Base-by-base conservation (phyloP, 2,113 vertebrate species). In the Steatornis caripensis region DNA sequence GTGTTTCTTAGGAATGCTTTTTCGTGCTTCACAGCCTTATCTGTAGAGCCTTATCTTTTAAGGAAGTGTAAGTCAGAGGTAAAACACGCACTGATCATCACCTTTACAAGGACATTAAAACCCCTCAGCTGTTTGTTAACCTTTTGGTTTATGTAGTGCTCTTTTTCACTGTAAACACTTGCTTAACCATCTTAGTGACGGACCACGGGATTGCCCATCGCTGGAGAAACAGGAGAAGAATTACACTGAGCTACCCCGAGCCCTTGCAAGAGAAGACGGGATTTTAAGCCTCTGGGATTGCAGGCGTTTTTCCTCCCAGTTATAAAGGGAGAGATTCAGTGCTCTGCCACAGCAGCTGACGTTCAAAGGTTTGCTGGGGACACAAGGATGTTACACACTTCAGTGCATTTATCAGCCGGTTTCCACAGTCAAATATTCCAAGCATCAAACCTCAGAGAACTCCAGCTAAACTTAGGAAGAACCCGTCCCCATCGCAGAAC, bases 121-220 rank as follows among this genome's bases (percentile, higher is more conserved):
- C 65, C 84, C 93, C 13, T 46, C 13, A 71, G 94, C 89, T 81
- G 15, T 91, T 93, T 91, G 89, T 91, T 89, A 95, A 83, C 91
- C 77, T 87, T 90, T 93, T 34, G 8, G 12, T 37, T 86, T 64
- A 64, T 43, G 1, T 12, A 6, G 27, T 27, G 36, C 60, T 81
- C 54, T 58, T 78, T 75, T 51, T 64, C 86, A 30, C 80, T 69
- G n/a, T 39, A n/a, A 92, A 70, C 65, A 30, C 89, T 84, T 49
- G 75, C 79, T 90, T 32, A 41, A 65, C 49, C 48, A 13, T 22
- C 70, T 55, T 20, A 51, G 86, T 71, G 92, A 92, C 78, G 80
- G 72, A 27, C 64, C 15, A 14, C 34, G 30, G 43, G 30, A 62
- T 68, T 68, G 60, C 51, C 60, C 71, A 5, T 93, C 86, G 92